Percentiles rank a stretch among this genome's conserved stretches.
phyloP scores from a whole-genome alignment of 1,140 invertebrate genomes.

The Ips nitidus region DNA sequence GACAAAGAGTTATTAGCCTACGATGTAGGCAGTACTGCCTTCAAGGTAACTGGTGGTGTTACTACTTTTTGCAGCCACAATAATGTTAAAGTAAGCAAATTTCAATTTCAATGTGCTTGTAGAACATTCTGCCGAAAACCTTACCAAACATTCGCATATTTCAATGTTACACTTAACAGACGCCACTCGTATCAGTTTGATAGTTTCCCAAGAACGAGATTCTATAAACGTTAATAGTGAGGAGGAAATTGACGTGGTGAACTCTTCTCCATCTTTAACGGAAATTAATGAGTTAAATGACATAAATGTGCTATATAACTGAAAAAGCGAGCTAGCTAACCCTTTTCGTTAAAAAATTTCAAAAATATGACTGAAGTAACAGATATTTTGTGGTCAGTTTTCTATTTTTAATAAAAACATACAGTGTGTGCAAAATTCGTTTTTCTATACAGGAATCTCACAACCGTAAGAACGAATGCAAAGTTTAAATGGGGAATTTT shows the following conservation, averaged over 20 bases:
- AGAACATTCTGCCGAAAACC: conserved; percentile 22
- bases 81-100: conserved; percentile 40
- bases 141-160: conserved; percentile 18
- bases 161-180: conserved; percentile 24
- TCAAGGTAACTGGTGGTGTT: conserved; percentile 35
- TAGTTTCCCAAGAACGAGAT: not conserved
- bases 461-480: no score
- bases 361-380: no score
- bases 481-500: no score
- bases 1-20: conserved; percentile 30
- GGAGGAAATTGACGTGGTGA: not conserved
- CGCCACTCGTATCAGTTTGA: conserved; percentile 35
- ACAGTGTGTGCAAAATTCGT: no score
- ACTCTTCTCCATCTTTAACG: not conserved
- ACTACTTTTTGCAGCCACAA: conserved; percentile 42
- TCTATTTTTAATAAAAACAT: no score
- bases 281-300: not conserved
- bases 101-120: conserved; percentile 35
- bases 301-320: not conserved
- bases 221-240: not conserved
- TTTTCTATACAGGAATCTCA: no score
- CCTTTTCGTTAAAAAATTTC: no score
- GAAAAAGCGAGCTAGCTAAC: no score
- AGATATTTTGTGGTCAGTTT: no score
- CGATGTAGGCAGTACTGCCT: conserved; percentile 34